Evolutionary conservation across 2,113 vertebrate species (phyloP).

Genomic region (Labeo rohita): DNA sequence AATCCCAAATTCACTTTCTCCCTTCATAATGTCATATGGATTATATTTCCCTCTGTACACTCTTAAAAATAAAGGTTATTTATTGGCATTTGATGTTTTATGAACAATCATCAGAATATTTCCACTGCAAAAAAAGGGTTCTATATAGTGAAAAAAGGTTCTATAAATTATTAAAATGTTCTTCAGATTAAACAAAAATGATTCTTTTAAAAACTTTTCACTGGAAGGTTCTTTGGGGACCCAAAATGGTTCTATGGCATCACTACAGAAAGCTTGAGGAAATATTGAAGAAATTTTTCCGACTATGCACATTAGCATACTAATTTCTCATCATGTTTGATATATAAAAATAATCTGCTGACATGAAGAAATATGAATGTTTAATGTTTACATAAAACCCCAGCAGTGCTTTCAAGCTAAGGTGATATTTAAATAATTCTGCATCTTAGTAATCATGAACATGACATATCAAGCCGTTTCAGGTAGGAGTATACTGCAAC

Average conservation of each 20-base stretch:
- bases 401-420: background rate
- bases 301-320: background rate
- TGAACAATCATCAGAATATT: background rate
- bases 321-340: background rate
- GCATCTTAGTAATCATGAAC: background rate
- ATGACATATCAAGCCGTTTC: background rate
- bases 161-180: too few species aligned
- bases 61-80: background rate
- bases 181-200: too few species aligned
- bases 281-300: background rate
- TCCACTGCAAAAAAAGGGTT: background rate
- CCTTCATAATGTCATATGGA: background rate
- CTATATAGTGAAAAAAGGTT: too few species aligned
- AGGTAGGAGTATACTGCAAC: background rate
- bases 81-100: background rate
- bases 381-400: constrained; percentile 14
- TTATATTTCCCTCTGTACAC: background rate
- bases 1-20: background rate
- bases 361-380: background rate
- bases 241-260: too few species aligned
- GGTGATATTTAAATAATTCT: background rate
- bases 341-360: background rate
- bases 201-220: too few species aligned
- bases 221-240: too few species aligned
- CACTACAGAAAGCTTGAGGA: too few species aligned